Conservation (phyloP, 2,797 vertebrate species). For the Phrynocephalus vlangalii region DNA sequence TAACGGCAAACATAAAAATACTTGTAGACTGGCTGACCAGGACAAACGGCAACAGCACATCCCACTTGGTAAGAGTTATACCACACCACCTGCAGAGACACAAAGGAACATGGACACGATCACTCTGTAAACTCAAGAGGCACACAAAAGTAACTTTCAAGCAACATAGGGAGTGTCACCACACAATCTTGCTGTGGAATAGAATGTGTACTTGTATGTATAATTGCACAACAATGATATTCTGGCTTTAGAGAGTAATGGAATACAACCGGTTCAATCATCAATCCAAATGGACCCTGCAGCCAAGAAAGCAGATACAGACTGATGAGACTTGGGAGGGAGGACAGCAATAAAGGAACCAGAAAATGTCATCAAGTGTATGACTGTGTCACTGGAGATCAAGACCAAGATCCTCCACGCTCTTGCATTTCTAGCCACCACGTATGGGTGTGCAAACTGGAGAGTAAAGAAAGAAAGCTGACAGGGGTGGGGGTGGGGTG, state of each 20-base stretch:
- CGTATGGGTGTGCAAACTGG: too few species aligned
- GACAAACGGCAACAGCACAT: slow-evolving; percentile 41
- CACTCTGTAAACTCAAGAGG: not conserved
- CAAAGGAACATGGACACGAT: not conserved
- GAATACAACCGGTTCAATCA: too few species aligned
- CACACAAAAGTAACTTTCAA: too few species aligned
- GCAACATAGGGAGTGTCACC: not conserved
- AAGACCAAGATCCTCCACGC: too few species aligned
- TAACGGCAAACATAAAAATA: slow-evolving; percentile 64
- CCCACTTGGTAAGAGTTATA: slow-evolving; percentile 48
- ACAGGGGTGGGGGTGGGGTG: too few species aligned
- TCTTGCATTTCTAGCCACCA: not conserved
- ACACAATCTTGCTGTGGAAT: not conserved
- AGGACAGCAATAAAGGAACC: too few species aligned
- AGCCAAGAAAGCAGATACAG: too few species aligned
- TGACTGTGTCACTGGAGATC: too few species aligned
- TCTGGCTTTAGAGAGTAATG: not conserved
- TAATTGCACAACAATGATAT: not conserved
- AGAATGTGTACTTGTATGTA: not conserved
- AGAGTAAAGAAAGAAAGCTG: too few species aligned
- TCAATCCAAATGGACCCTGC: too few species aligned
- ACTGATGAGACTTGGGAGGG: too few species aligned
- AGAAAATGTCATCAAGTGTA: too few species aligned
- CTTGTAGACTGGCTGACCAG: not conserved
- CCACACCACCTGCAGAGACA: slow-evolving; percentile 60